phyloP scores from a whole-genome alignment of 37 sponge, comb jelly and placozoan genomes.

The Halisarca cf. caerulea region DNA sequence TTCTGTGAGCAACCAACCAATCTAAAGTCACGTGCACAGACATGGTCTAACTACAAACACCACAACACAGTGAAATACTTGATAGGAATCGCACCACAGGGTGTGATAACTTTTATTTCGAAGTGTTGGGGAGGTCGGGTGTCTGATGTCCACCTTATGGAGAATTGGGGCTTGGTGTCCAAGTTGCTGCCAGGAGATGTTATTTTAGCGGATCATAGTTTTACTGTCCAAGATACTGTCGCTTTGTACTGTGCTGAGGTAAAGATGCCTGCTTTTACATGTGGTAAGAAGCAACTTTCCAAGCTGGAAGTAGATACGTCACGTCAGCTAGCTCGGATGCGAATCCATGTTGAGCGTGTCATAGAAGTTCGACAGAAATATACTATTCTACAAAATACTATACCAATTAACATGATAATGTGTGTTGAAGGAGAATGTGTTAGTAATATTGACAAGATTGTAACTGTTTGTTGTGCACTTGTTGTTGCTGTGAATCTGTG shows the following conservation, averaged over 20 bases:
- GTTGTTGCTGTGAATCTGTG: conserved; percentile 48
- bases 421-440: conserved; percentile 8
- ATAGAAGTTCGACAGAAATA: conserved; percentile 50
- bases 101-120: conserved; percentile 33
- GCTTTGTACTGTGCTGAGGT: conserved; percentile 44
- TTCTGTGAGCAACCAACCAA: conserved; percentile 31
- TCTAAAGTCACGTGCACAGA: conserved; percentile 10
- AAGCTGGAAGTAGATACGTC: conserved; percentile 38
- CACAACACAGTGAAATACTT: conserved; percentile 42
- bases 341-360: conserved; percentile 64
- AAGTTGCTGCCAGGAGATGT: conserved; percentile 8
- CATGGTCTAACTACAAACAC: conserved; percentile 40
- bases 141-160: conserved; percentile 37
- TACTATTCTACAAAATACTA: conserved; percentile 35
- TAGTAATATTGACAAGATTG: conserved; percentile 57
- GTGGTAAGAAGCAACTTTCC: conserved; percentile 25
- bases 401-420: conserved; percentile 57
- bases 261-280: conserved; percentile 30
- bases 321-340: conserved; percentile 34
- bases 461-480: conserved; percentile 51
- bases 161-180: conserved; percentile 29
- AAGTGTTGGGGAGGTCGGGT: conserved; percentile 34
- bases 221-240: conserved; percentile 25
- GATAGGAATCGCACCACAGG: conserved; percentile 43
- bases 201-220: conserved; percentile 27